Evolutionary conservation across 2,113 vertebrate species (phyloP).

Genomic region (Peromyscus polionotus): DNA sequence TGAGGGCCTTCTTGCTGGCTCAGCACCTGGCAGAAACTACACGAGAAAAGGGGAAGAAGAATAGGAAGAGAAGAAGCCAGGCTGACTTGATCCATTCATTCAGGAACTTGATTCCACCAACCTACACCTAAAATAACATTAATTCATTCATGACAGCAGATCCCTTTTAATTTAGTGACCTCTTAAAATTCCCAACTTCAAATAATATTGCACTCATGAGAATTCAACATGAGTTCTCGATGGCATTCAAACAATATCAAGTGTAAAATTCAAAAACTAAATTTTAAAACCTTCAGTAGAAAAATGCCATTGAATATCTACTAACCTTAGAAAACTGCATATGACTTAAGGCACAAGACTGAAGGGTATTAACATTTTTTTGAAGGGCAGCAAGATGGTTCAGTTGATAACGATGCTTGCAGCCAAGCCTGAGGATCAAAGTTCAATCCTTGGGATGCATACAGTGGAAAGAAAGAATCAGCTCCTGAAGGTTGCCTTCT

Average conservation of each 20-base stretch:
- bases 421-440: background rate
- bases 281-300: conserved; percentile 30
- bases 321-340: conserved; percentile 15
- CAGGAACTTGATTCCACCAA: background rate
- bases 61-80: background rate
- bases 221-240: background rate
- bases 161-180: background rate
- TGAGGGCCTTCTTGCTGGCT: background rate
- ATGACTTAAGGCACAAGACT: background rate
- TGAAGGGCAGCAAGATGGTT: background rate
- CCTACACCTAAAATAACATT: background rate
- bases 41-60: background rate
- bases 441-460: background rate
- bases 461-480: no score
- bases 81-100: background rate
- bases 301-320: conserved; percentile 32
- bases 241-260: background rate
- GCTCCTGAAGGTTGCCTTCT: no score
- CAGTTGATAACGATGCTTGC: background rate
- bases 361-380: background rate
- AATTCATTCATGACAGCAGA: background rate
- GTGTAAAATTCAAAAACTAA: conserved; percentile 45
- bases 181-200: background rate
- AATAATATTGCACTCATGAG: background rate
- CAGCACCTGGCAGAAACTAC: background rate